These are phyloP conservation scores for Drosophila testacea DNA, from an alignment of 2,888 invertebrate species.

Conservation along the genomic window DNA sequence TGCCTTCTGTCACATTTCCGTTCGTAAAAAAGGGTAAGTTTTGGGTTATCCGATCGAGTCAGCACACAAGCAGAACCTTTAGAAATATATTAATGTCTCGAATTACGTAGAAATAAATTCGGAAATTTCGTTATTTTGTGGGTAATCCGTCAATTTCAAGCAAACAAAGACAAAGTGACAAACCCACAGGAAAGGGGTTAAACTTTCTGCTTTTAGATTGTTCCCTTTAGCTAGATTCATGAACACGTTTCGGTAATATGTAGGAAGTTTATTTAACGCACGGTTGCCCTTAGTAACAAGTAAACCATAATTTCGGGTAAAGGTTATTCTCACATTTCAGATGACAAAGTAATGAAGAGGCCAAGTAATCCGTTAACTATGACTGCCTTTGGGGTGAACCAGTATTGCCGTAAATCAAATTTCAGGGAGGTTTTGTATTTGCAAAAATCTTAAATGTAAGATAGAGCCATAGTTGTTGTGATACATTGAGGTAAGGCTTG, in stretches of 20 bases:
- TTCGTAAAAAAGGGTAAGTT: conserved; percentile 52
- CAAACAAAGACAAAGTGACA: conserved; percentile 59
- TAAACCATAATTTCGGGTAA: conserved; percentile 16
- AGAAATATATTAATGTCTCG: conserved; percentile 72
- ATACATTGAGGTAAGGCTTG: too few relatives aligned
- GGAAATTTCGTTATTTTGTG: conserved; percentile 76
- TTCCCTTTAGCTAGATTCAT: conserved; percentile 40
- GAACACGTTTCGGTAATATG: conserved; percentile 22
- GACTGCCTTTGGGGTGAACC: conserved; percentile 13
- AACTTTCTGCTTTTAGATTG: conserved; percentile 29
- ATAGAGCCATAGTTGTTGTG: too few relatives aligned
- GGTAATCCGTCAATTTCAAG: conserved; percentile 82
- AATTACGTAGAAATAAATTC: conserved; percentile 75
- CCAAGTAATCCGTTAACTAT: conserved; percentile 10
- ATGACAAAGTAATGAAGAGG: conserved; percentile 10
- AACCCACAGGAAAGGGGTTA: conserved; percentile 59
- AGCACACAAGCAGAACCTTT: conserved; percentile 7
- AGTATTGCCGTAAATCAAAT: conserved; percentile 34
- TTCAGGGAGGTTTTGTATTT: conserved; percentile 1
- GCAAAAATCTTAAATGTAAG: background rate
- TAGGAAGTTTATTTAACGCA: conserved; percentile 66
- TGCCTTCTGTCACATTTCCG: conserved; percentile 51
- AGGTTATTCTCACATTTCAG: conserved; percentile 22
- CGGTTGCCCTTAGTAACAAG: conserved; percentile 49
- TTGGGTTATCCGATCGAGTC: conserved; percentile 17